Percentiles rank a stretch among this genome's conserved stretches.
These are phyloP conservation scores for Hipparchia semele DNA, from an alignment of 2,888 invertebrate genomes.

Conservation along the genomic window DNA sequence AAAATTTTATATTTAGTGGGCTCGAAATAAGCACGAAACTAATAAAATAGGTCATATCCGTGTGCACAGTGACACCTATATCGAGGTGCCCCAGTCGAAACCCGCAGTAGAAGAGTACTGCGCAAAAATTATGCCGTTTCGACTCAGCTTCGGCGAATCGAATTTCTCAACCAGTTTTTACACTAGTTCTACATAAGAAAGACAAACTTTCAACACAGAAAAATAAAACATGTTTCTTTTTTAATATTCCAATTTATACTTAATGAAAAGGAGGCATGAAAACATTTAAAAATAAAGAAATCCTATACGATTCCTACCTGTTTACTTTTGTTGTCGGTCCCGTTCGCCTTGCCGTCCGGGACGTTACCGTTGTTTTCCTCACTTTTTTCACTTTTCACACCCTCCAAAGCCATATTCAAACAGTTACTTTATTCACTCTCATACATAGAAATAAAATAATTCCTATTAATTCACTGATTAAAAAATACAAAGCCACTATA, in stretches of 20 bases:
- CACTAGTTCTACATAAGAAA: neutral
- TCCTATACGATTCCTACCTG: constrained; percentile 69
- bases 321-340: constrained; percentile 84
- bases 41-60: constrained; percentile 76
- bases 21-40: constrained; percentile 33
- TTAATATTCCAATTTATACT: neutral
- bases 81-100: constrained; percentile 55
- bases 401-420: constrained; percentile 80
- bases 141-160: constrained; percentile 2
- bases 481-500: constrained; percentile 65
- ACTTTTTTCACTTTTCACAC: constrained; percentile 81
- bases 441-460: constrained; percentile 66
- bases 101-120: constrained; percentile 54
- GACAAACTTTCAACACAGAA: neutral
- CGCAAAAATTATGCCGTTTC: constrained; percentile 63
- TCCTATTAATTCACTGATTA: constrained; percentile 61
- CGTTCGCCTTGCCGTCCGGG: constrained; percentile 80
- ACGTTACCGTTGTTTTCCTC: constrained; percentile 80
- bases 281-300: constrained; percentile 52
- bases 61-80: constrained; percentile 64
- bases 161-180: constrained; percentile 5
- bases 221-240: neutral
- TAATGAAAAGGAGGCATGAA: constrained; percentile 34
- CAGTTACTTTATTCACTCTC: constrained; percentile 75
- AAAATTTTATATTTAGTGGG: constrained; percentile 14